Conservation (phyloP, 2,113 vertebrate species). For the Petroica traversi region DNA sequence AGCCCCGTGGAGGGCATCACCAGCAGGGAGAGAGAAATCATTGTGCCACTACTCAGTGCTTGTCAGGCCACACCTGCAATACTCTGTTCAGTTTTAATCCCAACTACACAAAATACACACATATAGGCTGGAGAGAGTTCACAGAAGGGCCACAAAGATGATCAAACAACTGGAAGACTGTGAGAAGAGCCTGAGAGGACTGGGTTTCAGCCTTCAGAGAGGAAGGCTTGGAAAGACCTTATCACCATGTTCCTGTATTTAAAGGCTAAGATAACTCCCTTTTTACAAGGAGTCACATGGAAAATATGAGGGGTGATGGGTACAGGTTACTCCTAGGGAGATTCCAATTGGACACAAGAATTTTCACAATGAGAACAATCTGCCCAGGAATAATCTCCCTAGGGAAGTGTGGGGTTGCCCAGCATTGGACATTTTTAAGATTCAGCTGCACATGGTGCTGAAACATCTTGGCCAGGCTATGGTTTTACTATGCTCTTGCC, state of each 20-base stretch:
- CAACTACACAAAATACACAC: not conserved
- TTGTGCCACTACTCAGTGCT: not conserved
- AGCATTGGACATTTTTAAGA: rapidly evolving
- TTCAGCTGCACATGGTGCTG: not conserved
- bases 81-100: not conserved
- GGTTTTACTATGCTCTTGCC: not conserved
- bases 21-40: not conserved
- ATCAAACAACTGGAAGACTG: not conserved
- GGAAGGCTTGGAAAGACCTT: not conserved
- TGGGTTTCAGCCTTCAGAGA: not conserved
- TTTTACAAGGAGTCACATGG: not conserved
- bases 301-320: not conserved
- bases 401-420: not conserved
- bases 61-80: not conserved
- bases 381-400: not conserved
- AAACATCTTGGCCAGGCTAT: not conserved
- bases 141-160: not conserved
- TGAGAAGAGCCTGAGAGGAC: not conserved
- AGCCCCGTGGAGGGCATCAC: not conserved
- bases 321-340: not conserved
- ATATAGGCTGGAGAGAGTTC: not conserved
- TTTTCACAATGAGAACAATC: not conserved
- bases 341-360: not conserved
- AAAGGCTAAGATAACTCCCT: not conserved
- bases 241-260: not conserved